Base-by-base conservation (phyloP, 2,797 vertebrate species). In the Liparis tanakae region DNA sequence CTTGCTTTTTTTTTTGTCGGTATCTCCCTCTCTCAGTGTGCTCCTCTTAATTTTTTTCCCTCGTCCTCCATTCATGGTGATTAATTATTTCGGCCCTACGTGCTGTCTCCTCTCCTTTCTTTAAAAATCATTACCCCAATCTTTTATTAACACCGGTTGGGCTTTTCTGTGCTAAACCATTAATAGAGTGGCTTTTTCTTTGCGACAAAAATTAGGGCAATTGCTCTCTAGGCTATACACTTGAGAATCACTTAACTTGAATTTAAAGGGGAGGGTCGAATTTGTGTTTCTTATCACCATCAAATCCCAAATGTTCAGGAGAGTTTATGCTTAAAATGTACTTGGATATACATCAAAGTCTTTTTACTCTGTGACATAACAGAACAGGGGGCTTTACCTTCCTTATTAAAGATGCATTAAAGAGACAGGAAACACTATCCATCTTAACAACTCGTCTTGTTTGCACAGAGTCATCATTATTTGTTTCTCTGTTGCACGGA, bases 81-180 rank as follows among this genome's bases (percentile, higher is more conserved):
- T 88, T 86, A 84, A 90, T 90, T 87, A 87, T 87, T 86, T 82
- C 76, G 76, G 79, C 71, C 78, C 70, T 82, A 59, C 79, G 81
- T 74, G 78, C 74, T 67, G 82, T 84, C 85, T 79, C 60, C 62
- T 79, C 74, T 80, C 56, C 55, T 34, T 79, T 85, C 76, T 84
- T 84, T 80, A 86, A 86, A 91, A 87, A 89, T 85, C 81, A 87
- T 83, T 84, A 87, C 74, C 74, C 76, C 79, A 83, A 83, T 88
- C 86, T 90, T 90, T 86, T 85, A 88, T 85, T 85, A 87, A 90
- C 76, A 80, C 69, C 72, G 5, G 86, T 83, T 86, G 83, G 67
- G 80, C 84, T 88, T 85, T 86, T 91, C 85, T 78, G 60, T 71
- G 56, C 79, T 79, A 75, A 85, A 79, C 74, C 80, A 76, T 83